Conservation (phyloP, 2,888 invertebrate species). For the Macropis europaea region DNA sequence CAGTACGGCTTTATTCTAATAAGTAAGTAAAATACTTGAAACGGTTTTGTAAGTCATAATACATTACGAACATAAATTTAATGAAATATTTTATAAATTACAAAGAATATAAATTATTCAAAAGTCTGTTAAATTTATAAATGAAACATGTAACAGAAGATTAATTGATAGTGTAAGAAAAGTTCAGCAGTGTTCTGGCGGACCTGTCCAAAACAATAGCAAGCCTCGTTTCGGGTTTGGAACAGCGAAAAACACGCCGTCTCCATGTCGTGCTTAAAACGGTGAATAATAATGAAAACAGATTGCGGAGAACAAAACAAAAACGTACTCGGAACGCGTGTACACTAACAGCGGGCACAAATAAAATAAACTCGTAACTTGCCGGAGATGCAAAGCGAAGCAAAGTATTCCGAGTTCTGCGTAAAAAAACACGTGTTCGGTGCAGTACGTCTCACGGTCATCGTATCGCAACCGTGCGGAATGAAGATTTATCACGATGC, state of each 20-base stretch:
- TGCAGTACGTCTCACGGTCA: slow-evolving; percentile 22
- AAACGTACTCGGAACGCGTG: not conserved
- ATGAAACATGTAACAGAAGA: too few species aligned
- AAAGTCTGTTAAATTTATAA: too few species aligned
- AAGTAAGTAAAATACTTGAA: not conserved
- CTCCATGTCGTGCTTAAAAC: too few species aligned
- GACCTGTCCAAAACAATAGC: too few species aligned
- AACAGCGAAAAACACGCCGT: too few species aligned
- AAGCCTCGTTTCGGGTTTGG: too few species aligned
- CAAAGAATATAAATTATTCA: too few species aligned
- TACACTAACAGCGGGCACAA: not conserved
- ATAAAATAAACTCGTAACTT: slow-evolving; percentile 21
- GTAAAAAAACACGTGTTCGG: slow-evolving; percentile 9
- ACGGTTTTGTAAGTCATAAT: not conserved
- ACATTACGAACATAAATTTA: not conserved
- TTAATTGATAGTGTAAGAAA: too few species aligned
- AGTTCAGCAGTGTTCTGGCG: too few species aligned
- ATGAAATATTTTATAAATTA: too few species aligned
- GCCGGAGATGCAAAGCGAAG: slow-evolving; percentile 28
- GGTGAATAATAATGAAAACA: not conserved
- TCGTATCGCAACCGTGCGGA: not conserved
- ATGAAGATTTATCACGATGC: slow-evolving; percentile 1
- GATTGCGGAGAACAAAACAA: not conserved
- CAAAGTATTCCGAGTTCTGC: slow-evolving; percentile 3
- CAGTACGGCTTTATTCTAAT: not conserved